Base-by-base conservation (phyloP, 2,888 invertebrate species). In the Teleiodes luculella region DNA sequence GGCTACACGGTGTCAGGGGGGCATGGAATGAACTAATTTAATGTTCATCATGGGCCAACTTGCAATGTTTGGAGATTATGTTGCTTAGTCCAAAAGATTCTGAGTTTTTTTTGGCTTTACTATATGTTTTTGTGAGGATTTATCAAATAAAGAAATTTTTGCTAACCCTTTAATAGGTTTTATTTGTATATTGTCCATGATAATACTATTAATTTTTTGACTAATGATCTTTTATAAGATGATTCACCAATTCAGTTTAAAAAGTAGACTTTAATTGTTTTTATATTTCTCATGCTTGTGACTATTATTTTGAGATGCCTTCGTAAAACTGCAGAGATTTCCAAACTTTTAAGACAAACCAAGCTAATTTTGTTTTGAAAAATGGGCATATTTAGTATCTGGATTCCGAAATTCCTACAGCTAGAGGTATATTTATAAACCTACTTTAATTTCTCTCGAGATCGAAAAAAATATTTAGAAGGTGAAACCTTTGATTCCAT, bases 1-100 rank as follows among this genome's bases (percentile, higher is more conserved):
- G 96, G 96, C 0, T 95, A 96, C 71, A 95, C 96, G 0, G 95
- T 96, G 0, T 84, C 96, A 1, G 93, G 95, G 36, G 96, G n/a
- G n/a, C n/a, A n/a, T n/a, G n/a, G n/a, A 95, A 10, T 96, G 96
- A 96, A 95, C 95, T 1, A 96, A 96, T 78, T 89, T 96, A 14
- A 96, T 96, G 95, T 76, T 96, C 50, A 95, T 96, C 94, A 94
- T 97, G 74, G 97, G 97, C 3, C 95, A 96, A 68, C 83, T 97
- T 47, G 97, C 97, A 0, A 93, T 96, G 77, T 95, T 97, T 68
- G 97, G 96, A 39, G 95, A 96, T 30, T 97, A 97, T 72, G 96
- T 97, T 0, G 96, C 96, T 0, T 96, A 96, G 96, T 96, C 65
- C 96, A 95, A 1, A 93, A 95, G 74, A 96, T 96, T 0, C 93